These are phyloP conservation scores for Scelioninae gen. 2 DNA, from an alignment of 2,888 invertebrate genomes.

Conservation along the genomic window DNA sequence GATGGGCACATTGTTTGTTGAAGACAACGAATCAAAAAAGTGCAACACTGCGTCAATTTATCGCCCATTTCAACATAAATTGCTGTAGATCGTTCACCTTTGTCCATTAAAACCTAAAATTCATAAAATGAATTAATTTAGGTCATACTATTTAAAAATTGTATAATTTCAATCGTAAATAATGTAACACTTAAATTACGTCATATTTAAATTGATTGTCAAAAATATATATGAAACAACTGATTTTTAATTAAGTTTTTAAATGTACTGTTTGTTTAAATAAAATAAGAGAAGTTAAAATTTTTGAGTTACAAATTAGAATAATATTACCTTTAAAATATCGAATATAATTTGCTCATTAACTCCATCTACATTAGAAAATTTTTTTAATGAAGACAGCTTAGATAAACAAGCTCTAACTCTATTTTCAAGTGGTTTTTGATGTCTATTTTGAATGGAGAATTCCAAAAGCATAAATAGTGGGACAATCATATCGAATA, in stretches of 20 bases:
- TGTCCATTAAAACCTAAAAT: constrained; percentile 78
- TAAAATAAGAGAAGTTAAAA: too few relatives aligned
- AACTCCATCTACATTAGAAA: constrained; percentile 78
- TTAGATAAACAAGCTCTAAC: constrained; percentile 80
- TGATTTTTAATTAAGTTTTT: too few relatives aligned
- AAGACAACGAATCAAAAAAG: constrained; percentile 81
- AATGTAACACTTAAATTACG: too few relatives aligned
- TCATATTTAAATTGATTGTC: too few relatives aligned
- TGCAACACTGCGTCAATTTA: constrained; percentile 80
- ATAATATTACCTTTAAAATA: constrained; percentile 73
- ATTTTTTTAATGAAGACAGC: constrained; percentile 79
- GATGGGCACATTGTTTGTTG: constrained; percentile 74
- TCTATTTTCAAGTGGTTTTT: constrained; percentile 81
- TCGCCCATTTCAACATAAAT: constrained; percentile 82
- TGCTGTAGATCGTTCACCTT: constrained; percentile 80
- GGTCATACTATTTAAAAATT: not conserved
- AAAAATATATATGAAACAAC: too few relatives aligned
- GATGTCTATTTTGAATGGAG: constrained; percentile 82
- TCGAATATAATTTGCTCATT: constrained; percentile 77
- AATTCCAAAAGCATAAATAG: constrained; percentile 83
- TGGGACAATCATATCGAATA: constrained; percentile 83
- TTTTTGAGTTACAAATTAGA: too few relatives aligned
- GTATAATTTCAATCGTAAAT: not conserved
- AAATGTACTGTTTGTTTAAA: too few relatives aligned
- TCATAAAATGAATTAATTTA: constrained; percentile 5